phyloP scores from a whole-genome alignment of 1,140 invertebrate genomes.

The Cotesia glomerata region DNA sequence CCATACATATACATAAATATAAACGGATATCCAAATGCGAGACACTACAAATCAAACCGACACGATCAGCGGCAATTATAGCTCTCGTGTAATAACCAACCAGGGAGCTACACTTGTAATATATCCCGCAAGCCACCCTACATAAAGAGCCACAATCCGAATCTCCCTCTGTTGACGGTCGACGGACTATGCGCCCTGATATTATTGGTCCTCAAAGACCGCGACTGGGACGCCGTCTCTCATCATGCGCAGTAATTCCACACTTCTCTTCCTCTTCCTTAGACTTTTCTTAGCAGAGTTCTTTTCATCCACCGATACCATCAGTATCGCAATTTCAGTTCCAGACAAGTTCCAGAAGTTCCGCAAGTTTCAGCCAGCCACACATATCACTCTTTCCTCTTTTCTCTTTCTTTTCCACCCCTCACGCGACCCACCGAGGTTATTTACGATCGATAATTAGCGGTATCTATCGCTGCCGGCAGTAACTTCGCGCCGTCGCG shows the following conservation, averaged over 20 bases:
- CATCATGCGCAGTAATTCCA: no score
- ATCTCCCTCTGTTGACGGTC: background rate
- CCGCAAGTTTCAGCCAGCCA: constrained; percentile 1
- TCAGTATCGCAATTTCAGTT: no score
- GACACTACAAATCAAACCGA: constrained; percentile 24
- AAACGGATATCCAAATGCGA: background rate
- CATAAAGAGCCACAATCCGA: background rate
- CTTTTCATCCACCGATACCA: no score
- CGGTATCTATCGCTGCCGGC: constrained; percentile 40
- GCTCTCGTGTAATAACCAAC: constrained; percentile 32
- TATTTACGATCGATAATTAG: constrained; percentile 41
- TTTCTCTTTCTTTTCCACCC: background rate
- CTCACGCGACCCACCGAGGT: constrained; percentile 3
- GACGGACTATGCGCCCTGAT: constrained; percentile 7
- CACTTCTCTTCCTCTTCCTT: no score
- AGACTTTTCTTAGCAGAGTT: no score
- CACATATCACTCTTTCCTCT: background rate
- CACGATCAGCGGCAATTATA: constrained; percentile 27
- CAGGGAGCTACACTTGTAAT: constrained; percentile 22
- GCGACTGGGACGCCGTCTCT: background rate
- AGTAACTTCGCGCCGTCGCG: constrained; percentile 23
- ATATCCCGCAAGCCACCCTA: constrained; percentile 31
- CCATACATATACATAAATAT: background rate
- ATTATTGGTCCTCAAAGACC: constrained; percentile 23
- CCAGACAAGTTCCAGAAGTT: no score